Base-by-base conservation (phyloP, 2,113 vertebrate genomes). In the Triplophysa rosa region DNA sequence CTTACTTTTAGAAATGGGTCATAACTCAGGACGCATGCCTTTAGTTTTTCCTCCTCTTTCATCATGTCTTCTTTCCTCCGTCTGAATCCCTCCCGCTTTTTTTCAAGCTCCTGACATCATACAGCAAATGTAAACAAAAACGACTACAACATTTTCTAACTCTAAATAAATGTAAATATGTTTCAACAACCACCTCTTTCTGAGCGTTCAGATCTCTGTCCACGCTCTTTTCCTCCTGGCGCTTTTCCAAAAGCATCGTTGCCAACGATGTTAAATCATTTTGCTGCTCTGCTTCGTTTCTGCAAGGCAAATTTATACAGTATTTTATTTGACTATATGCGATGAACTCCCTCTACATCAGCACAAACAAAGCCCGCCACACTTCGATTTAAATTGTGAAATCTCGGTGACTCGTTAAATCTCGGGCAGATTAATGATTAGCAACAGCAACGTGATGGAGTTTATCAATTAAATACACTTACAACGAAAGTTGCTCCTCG, bases 1-100 rank as follows among this genome's bases (percentile, higher is more conserved):
- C 56, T 45, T 86, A 96, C 95, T 93, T 94, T 92, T 1, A 94
- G 83, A 72, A 90, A 92, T 0, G 24, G 85, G 72, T 89, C 84
- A 9, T 86, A 92, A 62, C 87, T 88, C 52, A 87, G 26, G 56
- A 89, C 85, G 8, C 91, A 83, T 8, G 86, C 74, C 72, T 90
- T 91, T 49, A 89, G 79, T 67, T 91, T 85, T 10, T 88, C 76
- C 2, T 92, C 84, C 71, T 91, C 89, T 66, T 47, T 0, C 0
- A 73, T 79, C 37, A 94, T 54, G 1, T 92, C 88, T 13, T 87
- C 87, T 88, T 87, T 89, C 2, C 47, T 77, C 62, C 85, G 49
- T 21, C 64, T 77, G 8, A 95, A 73, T n/a, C 16, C 70, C 78
- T 91, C 80, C 90, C 92, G 90, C 72, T 69, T 86, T 67, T 86